Conservation (phyloP, 2,113 vertebrate species). For the Campylomormyrus numenius region DNA sequence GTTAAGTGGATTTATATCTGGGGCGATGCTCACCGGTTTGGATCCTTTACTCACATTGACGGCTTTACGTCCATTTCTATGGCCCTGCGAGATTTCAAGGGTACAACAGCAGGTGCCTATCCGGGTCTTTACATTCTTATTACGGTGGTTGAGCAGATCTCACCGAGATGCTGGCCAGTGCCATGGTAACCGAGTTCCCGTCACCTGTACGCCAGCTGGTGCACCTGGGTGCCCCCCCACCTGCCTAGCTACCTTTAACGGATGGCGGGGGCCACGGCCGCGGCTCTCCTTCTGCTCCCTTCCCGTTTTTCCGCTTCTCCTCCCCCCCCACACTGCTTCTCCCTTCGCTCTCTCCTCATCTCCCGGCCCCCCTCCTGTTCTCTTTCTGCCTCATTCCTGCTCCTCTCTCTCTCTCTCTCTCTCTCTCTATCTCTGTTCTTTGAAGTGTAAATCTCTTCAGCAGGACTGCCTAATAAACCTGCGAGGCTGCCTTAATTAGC, state of each 20-base stretch:
- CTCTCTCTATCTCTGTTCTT: conserved; percentile 28
- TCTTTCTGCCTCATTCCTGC: background rate
- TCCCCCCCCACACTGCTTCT: background rate
- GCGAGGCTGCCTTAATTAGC: conserved; percentile 30
- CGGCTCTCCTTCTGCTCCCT: background rate
- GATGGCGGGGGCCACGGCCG: background rate
- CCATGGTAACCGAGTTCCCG: background rate
- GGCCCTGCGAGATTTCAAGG: background rate
- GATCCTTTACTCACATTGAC: background rate
- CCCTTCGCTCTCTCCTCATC: background rate
- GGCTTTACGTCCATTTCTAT: background rate
- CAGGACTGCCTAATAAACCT: conserved; percentile 40
- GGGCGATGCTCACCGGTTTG: background rate
- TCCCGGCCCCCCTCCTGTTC: background rate
- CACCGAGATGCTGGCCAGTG: background rate
- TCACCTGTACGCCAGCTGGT: background rate
- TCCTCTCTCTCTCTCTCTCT: background rate
- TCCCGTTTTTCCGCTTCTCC: background rate
- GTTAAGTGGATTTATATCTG: background rate
- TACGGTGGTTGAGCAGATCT: background rate
- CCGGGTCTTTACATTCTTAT: background rate
- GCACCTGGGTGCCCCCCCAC: background rate
- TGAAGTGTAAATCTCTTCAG: conserved; percentile 47
- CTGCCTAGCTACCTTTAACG: background rate
- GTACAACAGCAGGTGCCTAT: background rate